phyloP scores from a whole-genome alignment of 2,113 vertebrate genomes.

The Ailuropoda melanoleuca region DNA sequence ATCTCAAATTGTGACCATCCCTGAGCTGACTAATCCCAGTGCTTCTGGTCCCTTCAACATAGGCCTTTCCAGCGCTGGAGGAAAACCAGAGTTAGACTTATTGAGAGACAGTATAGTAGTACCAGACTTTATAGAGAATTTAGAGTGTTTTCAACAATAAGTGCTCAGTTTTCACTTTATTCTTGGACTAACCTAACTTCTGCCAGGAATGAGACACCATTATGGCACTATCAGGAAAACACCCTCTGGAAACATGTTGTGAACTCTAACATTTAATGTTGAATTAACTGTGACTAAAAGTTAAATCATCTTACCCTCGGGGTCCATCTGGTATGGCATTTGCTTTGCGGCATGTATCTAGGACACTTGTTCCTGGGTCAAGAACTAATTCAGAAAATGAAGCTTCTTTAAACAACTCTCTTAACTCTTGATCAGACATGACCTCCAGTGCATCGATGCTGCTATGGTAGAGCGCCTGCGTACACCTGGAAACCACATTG shows the following conservation, averaged over 20 bases:
- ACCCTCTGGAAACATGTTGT: not conserved
- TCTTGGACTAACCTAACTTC: not conserved
- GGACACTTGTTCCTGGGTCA: conserved; percentile 92
- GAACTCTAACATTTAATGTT: not conserved
- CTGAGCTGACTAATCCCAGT: not conserved
- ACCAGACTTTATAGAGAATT: not conserved
- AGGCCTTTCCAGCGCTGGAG: not conserved
- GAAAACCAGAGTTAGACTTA: not conserved
- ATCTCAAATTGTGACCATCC: not conserved
- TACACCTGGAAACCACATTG: conserved; percentile 87
- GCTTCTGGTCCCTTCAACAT: not conserved
- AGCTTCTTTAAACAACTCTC: conserved; percentile 94
- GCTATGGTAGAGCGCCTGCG: conserved; percentile 91
- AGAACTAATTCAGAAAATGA: conserved; percentile 92
- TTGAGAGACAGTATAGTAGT: not conserved
- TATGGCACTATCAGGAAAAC: not conserved
- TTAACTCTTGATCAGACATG: conserved; percentile 94
- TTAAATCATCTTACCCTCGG: conserved; percentile 87
- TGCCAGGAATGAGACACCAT: not conserved
- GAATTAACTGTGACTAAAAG: not conserved
- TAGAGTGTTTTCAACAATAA: not conserved
- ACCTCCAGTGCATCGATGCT: conserved; percentile 89
- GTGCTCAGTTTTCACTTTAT: not conserved
- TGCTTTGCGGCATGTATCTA: conserved; percentile 91
- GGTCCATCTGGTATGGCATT: conserved; percentile 93